Evolutionary conservation across 2,113 vertebrate species (phyloP).

Genomic region (Brienomyrus brachyistius): DNA sequence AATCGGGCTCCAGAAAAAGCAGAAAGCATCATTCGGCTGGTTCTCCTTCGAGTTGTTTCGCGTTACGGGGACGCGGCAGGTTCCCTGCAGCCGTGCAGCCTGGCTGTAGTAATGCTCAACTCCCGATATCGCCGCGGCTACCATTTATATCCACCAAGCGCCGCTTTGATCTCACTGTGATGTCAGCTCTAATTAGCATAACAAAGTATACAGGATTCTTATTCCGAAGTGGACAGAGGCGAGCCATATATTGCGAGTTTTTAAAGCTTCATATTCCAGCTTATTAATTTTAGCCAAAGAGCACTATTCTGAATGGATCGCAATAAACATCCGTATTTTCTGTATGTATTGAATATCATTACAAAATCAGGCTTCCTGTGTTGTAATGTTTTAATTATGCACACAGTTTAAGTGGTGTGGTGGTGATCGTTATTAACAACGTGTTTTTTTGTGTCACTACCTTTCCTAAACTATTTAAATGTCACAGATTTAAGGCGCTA

Average conservation of each 20-base stretch:
- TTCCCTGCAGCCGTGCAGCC: not conserved
- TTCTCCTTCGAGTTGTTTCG: not conserved
- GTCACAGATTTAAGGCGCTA: not conserved
- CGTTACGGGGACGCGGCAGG: conserved; percentile 1
- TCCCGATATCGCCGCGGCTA: conserved; percentile 36
- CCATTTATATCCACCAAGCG: conserved; percentile 59
- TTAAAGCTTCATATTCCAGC: not conserved
- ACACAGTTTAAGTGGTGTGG: not conserved
- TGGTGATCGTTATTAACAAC: not conserved
- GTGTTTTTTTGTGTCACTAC: not conserved
- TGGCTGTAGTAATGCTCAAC: conserved; percentile 33
- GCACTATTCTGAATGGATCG: not conserved
- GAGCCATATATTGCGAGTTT: not conserved
- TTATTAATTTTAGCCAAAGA: not conserved
- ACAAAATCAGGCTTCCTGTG: not conserved
- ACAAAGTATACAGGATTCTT: conserved; percentile 56
- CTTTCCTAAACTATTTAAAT: not conserved
- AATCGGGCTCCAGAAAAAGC: conserved; percentile 42
- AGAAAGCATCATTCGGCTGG: conserved; percentile 47
- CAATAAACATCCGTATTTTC: not conserved
- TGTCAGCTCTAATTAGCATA: conserved; percentile 82
- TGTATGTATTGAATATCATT: not conserved
- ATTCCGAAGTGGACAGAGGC: conserved; percentile 19
- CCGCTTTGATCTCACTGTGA: conserved; percentile 72
- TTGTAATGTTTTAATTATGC: not conserved